Evolutionary conservation across 2,888 invertebrate genomes (phyloP).

Genomic region (Pristionchus entomophagus): DNA sequence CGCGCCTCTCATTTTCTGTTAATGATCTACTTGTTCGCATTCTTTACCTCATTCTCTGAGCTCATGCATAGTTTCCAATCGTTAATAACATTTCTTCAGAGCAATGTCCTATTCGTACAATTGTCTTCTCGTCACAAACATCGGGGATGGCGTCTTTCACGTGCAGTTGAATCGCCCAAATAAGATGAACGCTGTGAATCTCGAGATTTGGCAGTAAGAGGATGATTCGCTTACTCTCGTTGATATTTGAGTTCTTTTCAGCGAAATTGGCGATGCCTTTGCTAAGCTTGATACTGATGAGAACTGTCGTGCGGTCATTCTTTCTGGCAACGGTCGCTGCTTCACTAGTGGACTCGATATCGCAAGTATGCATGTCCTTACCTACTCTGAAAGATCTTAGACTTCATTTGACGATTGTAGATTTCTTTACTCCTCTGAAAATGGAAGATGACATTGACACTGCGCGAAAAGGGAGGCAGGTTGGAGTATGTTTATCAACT

Average conservation of each 20-base stretch:
- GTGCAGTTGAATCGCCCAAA: slow-evolving; percentile 92
- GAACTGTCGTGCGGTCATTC: slow-evolving; percentile 88
- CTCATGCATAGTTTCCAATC: too few species aligned
- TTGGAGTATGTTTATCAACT: not conserved
- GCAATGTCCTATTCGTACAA: slow-evolving; percentile 49
- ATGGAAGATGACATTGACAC: slow-evolving; percentile 54
- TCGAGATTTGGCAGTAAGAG: slow-evolving; percentile 83
- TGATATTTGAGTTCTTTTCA: slow-evolving; percentile 54
- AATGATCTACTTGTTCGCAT: too few species aligned
- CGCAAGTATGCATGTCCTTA: slow-evolving; percentile 55
- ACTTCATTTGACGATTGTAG: not conserved
- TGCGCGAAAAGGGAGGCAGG: slow-evolving; percentile 50
- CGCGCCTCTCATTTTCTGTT: too few species aligned
- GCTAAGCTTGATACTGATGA: slow-evolving; percentile 83
- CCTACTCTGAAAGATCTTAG: not conserved
- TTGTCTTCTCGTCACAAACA: slow-evolving; percentile 53
- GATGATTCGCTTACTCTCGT: not conserved
- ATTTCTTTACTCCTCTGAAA: not conserved
- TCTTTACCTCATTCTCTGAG: too few species aligned
- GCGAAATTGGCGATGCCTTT: slow-evolving; percentile 88
- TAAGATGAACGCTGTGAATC: slow-evolving; percentile 88
- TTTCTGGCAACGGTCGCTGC: slow-evolving; percentile 88
- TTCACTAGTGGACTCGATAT: slow-evolving; percentile 91
- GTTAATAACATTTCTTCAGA: too few species aligned
- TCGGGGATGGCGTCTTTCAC: slow-evolving; percentile 78